Evolutionary conservation across 30 jellyfish, hydroid and myxozoan genomes (phyloP).

Genomic region (Sanderia malayensis): DNA sequence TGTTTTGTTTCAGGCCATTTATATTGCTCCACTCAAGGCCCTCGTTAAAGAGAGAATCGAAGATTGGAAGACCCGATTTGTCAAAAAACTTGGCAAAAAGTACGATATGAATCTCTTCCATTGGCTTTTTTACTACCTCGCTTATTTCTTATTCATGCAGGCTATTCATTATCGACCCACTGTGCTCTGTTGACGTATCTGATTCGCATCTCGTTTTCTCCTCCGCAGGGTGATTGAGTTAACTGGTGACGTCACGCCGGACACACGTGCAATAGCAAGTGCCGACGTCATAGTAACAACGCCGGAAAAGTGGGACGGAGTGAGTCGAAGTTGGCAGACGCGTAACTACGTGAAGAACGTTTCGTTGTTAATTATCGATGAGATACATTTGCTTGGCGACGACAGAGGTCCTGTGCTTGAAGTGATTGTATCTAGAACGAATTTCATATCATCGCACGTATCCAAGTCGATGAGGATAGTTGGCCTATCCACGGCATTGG

Average conservation of each 20-base stretch:
- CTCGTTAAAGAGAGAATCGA: constrained; percentile 91
- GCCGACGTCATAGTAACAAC: constrained; percentile 99
- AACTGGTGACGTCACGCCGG: constrained; percentile 99
- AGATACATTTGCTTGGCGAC: constrained; percentile 96
- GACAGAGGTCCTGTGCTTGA: constrained; percentile 99
- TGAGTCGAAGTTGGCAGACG: constrained; percentile 98
- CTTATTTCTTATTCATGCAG: too few relatives aligned
- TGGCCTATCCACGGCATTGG: constrained; percentile 97
- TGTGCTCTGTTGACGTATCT: too few relatives aligned
- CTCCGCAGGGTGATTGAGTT: constrained; percentile 86
- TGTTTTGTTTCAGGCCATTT: constrained; percentile 73
- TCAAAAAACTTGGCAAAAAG: constrained; percentile 79
- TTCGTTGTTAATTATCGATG: constrained; percentile 89
- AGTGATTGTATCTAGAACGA: constrained; percentile 94
- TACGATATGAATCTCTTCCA: too few relatives aligned
- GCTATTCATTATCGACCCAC: too few relatives aligned
- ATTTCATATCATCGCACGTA: constrained; percentile 91
- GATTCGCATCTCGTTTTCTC: too few relatives aligned
- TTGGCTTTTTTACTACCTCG: too few relatives aligned
- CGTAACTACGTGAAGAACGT: constrained; percentile 91
- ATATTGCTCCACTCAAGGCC: constrained; percentile 98
- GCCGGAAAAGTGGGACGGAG: constrained; percentile 99
- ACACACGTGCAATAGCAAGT: constrained; percentile 82
- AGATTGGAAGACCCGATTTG: constrained; percentile 94
- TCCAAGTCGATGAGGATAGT: constrained; percentile 76